Base-by-base conservation (phyloP, 2,113 vertebrate species). In the Myiozetetes cayanensis region DNA sequence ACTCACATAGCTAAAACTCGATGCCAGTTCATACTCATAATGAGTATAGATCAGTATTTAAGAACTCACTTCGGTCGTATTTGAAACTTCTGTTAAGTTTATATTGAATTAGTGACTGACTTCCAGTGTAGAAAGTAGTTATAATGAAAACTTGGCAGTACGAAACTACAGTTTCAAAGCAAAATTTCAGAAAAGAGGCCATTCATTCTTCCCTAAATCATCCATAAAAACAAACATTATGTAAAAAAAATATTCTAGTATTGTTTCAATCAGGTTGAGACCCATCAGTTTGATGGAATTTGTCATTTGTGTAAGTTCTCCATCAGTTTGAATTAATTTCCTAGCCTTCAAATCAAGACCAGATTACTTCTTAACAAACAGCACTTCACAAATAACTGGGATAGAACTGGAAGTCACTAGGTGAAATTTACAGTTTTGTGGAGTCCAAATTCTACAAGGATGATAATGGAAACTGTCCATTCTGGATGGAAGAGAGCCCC, bases 271-370 rank as follows among this genome's bases (percentile, higher is more conserved):
- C 44, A 72, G 39, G 44, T 37, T 74, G 61, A 83, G 67, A n/a
- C 21, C 1, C 0, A 78, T 27, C 31, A 70, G 17, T 77, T n/a
- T 92, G 75, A 91, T 88, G 22, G 47, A 75, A 80, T 94, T 96
- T 95, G 58, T 93, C 71, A 71, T 90, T 87, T 91, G 71, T 90
- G 75, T 50, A 93, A 94, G 63, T 80, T 68, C 47, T 86, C 78
- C 55, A 33, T 85, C 61, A 78, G 67, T 77, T 91, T 66, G 58
- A 85, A 82, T 87, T 85, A 39, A 79, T 85, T 83, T 90, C 37
- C 39, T 28, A 47, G 24, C 4, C 19, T 74, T 86, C 59, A 90
- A 90, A 94, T 80, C 27, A 90, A 91, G 28, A 77, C 55, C 92
- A 95, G 75, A 77, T 77, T 67, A 79, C 39, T 91, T 83, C 46